Evolutionary conservation across 2,888 invertebrate species (phyloP).

Genomic region (Frankliniella intonsa): DNA sequence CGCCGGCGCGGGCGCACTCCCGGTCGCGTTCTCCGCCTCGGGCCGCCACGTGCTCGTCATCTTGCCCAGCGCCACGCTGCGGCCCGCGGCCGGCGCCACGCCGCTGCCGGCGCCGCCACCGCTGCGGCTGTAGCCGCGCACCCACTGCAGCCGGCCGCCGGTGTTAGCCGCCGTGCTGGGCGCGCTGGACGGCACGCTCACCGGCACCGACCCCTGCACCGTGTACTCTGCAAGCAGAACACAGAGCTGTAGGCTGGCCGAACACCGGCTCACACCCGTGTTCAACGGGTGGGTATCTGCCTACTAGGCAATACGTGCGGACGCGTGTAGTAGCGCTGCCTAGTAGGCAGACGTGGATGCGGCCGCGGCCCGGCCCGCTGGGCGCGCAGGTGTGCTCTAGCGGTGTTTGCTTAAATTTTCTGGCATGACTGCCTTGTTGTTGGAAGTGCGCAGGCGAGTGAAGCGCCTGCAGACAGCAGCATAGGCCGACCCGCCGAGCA

Average conservation of each 20-base stretch:
- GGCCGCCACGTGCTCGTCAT: constrained; percentile 6
- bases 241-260: background rate
- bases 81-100: background rate
- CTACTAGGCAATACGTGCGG: too few relatives aligned
- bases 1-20: constrained; percentile 44
- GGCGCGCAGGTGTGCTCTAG: too few relatives aligned
- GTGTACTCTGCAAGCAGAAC: background rate
- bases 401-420: too few relatives aligned
- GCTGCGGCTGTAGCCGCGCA: constrained; percentile 11
- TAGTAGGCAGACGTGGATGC: too few relatives aligned
- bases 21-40: constrained; percentile 45
- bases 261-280: too few relatives aligned
- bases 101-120: background rate
- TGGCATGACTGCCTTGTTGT: too few relatives aligned
- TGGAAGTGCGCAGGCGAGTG: too few relatives aligned
- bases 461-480: too few relatives aligned
- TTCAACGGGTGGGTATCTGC: too few relatives aligned
- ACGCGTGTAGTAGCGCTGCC: too few relatives aligned
- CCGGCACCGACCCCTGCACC: background rate
- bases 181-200: background rate
- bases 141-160: constrained; percentile 17
- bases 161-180: constrained; percentile 4
- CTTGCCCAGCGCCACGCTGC: background rate
- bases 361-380: too few relatives aligned
- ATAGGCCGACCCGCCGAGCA: too few relatives aligned